Conservation (phyloP, 1,140 invertebrate species). For the Drosophila auraria region DNA sequence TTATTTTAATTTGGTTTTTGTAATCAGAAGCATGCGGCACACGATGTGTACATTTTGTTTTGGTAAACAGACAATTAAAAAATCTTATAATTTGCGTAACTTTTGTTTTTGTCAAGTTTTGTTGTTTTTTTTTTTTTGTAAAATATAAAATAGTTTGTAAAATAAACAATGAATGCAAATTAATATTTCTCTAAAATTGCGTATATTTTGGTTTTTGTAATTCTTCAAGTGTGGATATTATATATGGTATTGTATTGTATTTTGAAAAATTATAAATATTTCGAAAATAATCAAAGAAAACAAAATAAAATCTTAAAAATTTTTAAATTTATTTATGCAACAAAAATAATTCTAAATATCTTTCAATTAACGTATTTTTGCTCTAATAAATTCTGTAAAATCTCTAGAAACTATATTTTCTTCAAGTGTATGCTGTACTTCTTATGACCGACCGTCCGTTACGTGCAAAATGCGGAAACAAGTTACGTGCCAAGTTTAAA, state of each 20-base stretch:
- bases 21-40: too few species aligned
- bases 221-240: too few species aligned
- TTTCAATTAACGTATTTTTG: not conserved
- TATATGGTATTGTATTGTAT: too few species aligned
- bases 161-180: not conserved
- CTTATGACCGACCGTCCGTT: constrained; percentile 54
- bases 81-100: too few species aligned
- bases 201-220: not conserved
- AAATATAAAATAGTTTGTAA: not conserved
- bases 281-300: too few species aligned
- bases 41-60: too few species aligned
- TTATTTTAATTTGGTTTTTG: too few species aligned
- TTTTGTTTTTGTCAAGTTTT: not conserved
- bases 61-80: too few species aligned
- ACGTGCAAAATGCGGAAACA: constrained; percentile 79
- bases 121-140: not conserved
- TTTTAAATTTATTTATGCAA: too few species aligned
- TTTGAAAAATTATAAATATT: too few species aligned
- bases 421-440: constrained; percentile 14
- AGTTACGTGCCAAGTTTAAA: constrained; percentile 68
- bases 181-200: not conserved
- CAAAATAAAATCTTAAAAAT: too few species aligned
- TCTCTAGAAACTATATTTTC: not conserved
- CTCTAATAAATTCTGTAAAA: not conserved
- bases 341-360: not conserved